Base-by-base conservation (phyloP, 1,140 invertebrate genomes). In the Pemphigus obesinymphae region DNA sequence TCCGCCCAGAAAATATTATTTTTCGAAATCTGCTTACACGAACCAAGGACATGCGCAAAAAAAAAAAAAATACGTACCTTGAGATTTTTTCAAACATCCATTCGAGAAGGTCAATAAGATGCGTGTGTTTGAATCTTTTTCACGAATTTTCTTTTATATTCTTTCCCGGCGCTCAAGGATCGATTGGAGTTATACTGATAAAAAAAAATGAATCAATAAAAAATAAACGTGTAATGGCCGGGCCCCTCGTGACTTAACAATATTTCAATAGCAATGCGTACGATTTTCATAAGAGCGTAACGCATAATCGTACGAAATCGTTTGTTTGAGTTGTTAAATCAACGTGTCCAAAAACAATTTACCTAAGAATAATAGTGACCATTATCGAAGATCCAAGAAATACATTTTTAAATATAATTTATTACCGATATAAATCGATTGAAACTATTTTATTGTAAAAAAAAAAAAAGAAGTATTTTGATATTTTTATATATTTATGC, bases 141-240 rank as follows among this genome's bases (percentile, higher is more conserved):
- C 76, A 43, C 76, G 76, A 80, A 34, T 80, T 80, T 80, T 80
- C 76, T 63, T 80, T 80, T 80, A 80, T 76, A 55, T 61, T 63
- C 61, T 63, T 23, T 37, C 10, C 73, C 76, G 76, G 20, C 40
- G n/a, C 40, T 13, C 53, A 43, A 80, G 76, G 53, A 63, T 63
- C 53, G 76, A 23, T 26, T 11, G 50, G 50, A 23, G 50, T 58
- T 34, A 11, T n/a, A 23, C 26, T 6, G 40, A 15, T 7, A 29
- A 63, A 73, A 73, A 50, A 50, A 73, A 50, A 31, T 6, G 17
- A 50, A 7, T 6, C 7, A 29, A 50, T 31, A 68, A 70, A 70
- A 73, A 20, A 48, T 73, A 13, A 5, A n/a, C 26, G 26, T 7
- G 26, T 45, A 45, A 17, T 17, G 29, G 40, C 40, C 68, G 17